Base-by-base conservation (phyloP, 2,888 invertebrate genomes). In the Oeneis ivallda region DNA sequence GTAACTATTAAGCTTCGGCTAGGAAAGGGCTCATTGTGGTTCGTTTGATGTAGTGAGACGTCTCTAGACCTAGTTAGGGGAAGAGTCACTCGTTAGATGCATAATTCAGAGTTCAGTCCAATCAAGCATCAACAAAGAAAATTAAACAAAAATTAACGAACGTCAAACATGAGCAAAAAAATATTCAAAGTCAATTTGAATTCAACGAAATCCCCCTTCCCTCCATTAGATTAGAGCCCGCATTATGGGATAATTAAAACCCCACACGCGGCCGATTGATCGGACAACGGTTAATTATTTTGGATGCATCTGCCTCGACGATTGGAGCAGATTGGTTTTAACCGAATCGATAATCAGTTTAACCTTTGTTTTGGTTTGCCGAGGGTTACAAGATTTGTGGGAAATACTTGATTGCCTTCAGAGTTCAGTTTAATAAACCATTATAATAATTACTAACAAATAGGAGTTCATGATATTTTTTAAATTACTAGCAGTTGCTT, bases 161-260 rank as follows among this genome's bases (percentile, higher is more conserved):
- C 58, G 11, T 47, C 43, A 45, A 32, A 26, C 39, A 43, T 10
- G 45, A 45, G 45, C 58, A n/a, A 37, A 60, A 59, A 59, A 47
- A 56, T 7, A 6, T 8, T 19, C 9, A 10, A 47, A 60, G 49
- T 47, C 60, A 60, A 60, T 60, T 49, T 39, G 26, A 67, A 62
- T 64, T 58, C 26, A 62, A 47, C 39, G n/a, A 64, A 57, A 58
- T 64, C 49, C 17, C 61, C 37, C 64, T 60, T 64, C 49, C 17
- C 61, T 37, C 64, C 57, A 70, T 70, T 64, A 66, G 59, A 72
- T 72, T 69, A 65, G 60, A 57, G 67, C 72, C 70, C 70, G 69
- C 69, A 72, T 66, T 66, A 13, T 63, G 53, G 50, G 59, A 65
- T 67, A 65, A 70, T 70, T 70, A 70, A 69, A 64, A 67, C 37